Evolutionary conservation across 1,140 invertebrate genomes (phyloP), one percentile per base, ranked within the genome.

Genomic region (Parasteatoda tepidariorum): DNA sequence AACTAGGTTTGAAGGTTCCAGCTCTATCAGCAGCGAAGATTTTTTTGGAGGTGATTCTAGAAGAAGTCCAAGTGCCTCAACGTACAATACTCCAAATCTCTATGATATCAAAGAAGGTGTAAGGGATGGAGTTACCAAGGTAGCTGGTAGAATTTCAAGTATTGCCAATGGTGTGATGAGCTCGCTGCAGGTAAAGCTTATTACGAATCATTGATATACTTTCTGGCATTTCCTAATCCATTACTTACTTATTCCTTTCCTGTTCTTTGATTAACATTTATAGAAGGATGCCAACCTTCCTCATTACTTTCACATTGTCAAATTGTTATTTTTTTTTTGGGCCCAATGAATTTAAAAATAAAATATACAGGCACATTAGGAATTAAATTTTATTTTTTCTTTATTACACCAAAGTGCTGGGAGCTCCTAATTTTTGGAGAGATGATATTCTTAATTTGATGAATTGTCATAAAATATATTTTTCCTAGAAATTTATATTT

Each of bases 31-130:
- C 22, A 98, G 97, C 41, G 94, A 96, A 1, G 97, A 99, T 89
- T 96, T 97, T 87, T 99, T 99, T 91, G 95, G 95, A n/a, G 87
- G 88, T 24, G 86, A 86, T 30, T 66, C 81, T 26, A 41, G 61
- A 28, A 64, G 64, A 54, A 55, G 22, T 30, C 31, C 66, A 22
- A 68, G 66, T 57, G 79, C 85, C 30, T 86, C 86, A 61, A 86
- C 86, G 30, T 88, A 88, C 33, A 88, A 91, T 88, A 90, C 93
- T 13, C 94, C 95, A 2, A 94, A 97, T 89, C 91, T 99, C 64
- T 95, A 98, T 85, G 97, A 99, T 88, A 96, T 99, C 0, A 96
- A 95, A 88, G 98, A 99, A 90, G 97, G 96, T 86, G 96, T 99
- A 7, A 93, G 94, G 86, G 95, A 97, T 89, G 97, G 98, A 74